Evolutionary conservation across 2,888 invertebrate genomes (phyloP).

Genomic region (Heliconius cydno): DNA sequence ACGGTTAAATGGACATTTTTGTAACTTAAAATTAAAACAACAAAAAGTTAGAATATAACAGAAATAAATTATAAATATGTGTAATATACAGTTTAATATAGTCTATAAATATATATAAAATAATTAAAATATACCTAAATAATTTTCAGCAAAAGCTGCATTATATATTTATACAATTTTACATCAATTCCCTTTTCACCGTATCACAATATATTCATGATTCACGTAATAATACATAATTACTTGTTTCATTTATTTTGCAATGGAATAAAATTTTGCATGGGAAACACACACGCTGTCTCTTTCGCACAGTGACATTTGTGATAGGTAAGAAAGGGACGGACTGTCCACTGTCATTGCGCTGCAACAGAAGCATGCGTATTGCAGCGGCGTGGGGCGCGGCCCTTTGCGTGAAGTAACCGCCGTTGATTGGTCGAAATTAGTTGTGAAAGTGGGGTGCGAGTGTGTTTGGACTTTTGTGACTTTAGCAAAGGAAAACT

Average conservation of each 20-base stretch:
- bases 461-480: conserved; percentile 65
- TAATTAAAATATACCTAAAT: background rate
- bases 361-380: conserved; percentile 76
- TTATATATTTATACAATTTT: conserved; percentile 12
- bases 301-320: conserved; percentile 52
- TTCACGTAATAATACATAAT: conserved; percentile 67
- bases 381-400: conserved; percentile 76
- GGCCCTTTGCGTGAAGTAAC: conserved; percentile 65
- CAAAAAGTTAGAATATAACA: background rate
- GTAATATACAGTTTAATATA: background rate
- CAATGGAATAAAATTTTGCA: conserved; percentile 81
- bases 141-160: background rate
- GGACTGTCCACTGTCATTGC: conserved; percentile 55
- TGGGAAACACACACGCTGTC: conserved; percentile 64
- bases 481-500: conserved; percentile 60
- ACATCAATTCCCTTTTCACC: conserved; percentile 20
- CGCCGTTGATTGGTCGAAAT: conserved; percentile 67
- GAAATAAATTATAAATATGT: background rate
- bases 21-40: background rate
- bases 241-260: conserved; percentile 77
- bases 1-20: background rate
- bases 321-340: conserved; percentile 63
- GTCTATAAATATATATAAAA: background rate
- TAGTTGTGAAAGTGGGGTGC: conserved; percentile 70
- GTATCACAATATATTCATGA: conserved; percentile 24